Conservation (phyloP, 2,888 invertebrate species). For the Eucera pruinosa region DNA sequence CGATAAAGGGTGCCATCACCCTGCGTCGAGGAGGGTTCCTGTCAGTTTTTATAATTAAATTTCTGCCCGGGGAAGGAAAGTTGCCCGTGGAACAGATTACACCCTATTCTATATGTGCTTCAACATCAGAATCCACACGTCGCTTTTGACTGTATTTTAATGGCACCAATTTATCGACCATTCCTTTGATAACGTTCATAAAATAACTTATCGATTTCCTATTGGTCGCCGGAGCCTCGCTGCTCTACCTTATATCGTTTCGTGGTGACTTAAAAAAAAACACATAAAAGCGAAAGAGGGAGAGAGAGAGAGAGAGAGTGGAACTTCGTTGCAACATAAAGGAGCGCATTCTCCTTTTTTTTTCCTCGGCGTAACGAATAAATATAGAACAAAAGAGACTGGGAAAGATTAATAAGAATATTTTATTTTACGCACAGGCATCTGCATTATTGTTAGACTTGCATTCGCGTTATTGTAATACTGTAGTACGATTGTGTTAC, state of each 20-base stretch:
- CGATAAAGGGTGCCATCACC: conserved; percentile 46
- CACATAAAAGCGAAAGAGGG: not conserved
- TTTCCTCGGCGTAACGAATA: not conserved
- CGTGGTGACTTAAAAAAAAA: conserved; percentile 28
- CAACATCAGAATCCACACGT: conserved; percentile 38
- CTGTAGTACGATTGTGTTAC: not conserved
- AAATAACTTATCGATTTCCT: conserved; percentile 67
- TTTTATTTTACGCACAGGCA: conserved; percentile 3
- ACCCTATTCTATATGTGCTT: conserved; percentile 2
- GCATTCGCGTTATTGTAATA: not conserved
- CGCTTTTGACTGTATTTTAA: conserved; percentile 48
- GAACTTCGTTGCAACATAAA: not conserved
- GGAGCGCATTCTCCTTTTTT: not conserved
- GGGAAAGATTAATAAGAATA: conserved; percentile 10
- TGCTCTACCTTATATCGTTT: conserved; percentile 42
- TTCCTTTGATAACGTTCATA: conserved; percentile 59
- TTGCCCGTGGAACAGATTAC: conserved; percentile 14
- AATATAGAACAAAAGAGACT: conserved; percentile 20
- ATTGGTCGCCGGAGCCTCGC: conserved; percentile 17
- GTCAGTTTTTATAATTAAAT: conserved; percentile 59
- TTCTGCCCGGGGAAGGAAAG: conserved; percentile 8
- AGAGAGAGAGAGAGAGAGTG: not conserved
- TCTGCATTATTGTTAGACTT: conserved; percentile 2
- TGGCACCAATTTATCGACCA: conserved; percentile 52
- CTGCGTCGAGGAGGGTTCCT: conserved; percentile 42